Evolutionary conservation across 2,797 vertebrate genomes (phyloP).

Genomic region (Sebastes hubbsi): DNA sequence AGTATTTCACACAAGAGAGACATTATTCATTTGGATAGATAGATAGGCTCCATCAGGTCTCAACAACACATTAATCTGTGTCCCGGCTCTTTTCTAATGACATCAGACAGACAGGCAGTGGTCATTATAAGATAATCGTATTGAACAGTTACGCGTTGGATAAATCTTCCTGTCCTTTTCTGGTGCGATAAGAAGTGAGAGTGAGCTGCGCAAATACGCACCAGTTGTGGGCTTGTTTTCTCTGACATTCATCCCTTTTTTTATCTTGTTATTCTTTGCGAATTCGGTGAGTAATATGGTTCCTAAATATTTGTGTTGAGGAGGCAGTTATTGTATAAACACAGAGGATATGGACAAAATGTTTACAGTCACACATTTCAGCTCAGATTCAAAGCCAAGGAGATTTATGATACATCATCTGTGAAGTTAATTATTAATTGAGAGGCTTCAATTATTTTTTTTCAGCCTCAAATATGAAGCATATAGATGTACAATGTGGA

Average conservation of each 20-base stretch:
- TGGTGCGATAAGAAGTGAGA: background rate
- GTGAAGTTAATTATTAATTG: background rate
- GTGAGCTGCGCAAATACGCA: background rate
- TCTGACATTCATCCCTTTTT: background rate
- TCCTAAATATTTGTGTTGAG: conserved; percentile 46
- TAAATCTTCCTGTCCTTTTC: conserved; percentile 7
- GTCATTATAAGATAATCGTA: conserved; percentile 24
- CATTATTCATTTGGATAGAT: conserved; percentile 5
- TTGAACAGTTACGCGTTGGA: conserved; percentile 16
- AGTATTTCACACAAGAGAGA: conserved; percentile 1
- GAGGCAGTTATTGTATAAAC: conserved; percentile 31
- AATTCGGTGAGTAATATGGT: conserved; percentile 7
- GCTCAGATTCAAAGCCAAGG: background rate
- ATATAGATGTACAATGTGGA: background rate
- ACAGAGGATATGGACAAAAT: background rate
- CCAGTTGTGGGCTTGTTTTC: background rate
- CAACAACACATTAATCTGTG: background rate
- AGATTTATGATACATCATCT: background rate
- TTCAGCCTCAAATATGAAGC: background rate
- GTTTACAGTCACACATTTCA: conserved; percentile 1
- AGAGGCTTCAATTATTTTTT: background rate
- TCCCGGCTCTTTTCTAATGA: conserved; percentile 19
- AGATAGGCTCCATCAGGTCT: background rate
- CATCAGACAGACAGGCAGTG: conserved; percentile 18
- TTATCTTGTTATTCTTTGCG: background rate